These are phyloP conservation scores for Anguilla pacifica DNA, from an alignment of 2,797 vertebrate species.

Conservation along the genomic window DNA sequence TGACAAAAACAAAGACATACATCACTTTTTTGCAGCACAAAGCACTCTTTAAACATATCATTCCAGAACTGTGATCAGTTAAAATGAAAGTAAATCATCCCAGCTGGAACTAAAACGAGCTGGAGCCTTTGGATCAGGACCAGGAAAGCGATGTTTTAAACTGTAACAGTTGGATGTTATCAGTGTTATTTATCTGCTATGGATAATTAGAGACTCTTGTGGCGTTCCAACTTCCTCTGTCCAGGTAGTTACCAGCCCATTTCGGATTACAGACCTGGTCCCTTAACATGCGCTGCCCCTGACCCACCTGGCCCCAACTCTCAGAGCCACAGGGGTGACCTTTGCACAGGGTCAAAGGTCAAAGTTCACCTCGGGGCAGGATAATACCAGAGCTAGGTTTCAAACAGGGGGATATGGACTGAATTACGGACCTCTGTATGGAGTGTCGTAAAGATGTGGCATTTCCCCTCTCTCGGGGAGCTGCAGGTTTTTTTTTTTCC, in stretches of 20 bases:
- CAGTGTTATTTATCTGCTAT: neutral
- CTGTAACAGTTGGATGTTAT: neutral
- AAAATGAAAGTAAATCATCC: too few species aligned
- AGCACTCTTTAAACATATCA: too few species aligned
- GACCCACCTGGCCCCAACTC: neutral
- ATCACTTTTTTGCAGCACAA: too few species aligned
- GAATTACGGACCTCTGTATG: neutral
- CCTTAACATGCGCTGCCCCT: neutral
- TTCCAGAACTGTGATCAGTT: too few species aligned
- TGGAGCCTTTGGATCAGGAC: neutral
- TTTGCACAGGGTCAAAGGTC: constrained; percentile 2
- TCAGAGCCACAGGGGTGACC: neutral
- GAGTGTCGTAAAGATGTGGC: neutral
- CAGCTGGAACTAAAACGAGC: too few species aligned
- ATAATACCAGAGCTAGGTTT: neutral
- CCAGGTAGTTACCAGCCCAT: neutral
- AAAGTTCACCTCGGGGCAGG: neutral
- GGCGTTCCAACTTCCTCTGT: neutral
- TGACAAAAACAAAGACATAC: too few species aligned
- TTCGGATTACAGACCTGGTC: neutral
- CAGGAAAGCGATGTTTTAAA: neutral
- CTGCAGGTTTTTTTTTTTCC: neutral
- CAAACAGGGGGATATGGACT: neutral
- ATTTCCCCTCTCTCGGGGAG: too few species aligned
- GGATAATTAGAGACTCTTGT: neutral